Evolutionary conservation across 2,888 invertebrate species (phyloP), one percentile per base, ranked within the genome.

Genomic region (Pristionchus entomophagus): DNA sequence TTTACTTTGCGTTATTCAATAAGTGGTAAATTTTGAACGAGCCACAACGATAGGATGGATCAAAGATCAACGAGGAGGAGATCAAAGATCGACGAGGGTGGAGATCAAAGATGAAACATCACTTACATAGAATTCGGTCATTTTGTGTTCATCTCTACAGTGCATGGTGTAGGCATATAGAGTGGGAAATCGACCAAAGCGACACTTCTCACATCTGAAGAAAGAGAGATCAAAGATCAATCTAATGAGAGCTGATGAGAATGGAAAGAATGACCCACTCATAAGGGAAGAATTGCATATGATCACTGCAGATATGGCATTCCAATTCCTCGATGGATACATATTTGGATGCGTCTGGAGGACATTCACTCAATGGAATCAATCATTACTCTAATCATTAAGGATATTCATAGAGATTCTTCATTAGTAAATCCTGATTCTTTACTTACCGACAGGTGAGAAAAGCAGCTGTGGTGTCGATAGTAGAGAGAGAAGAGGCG

Each of bases 131-230:
- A 91, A 91, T 26, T 91, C 91, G 6, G 35, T 51, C 10, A 90
- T 38, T 38, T 89, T 88, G 82, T 91, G 91, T 65, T 89, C 91
- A 17, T 85, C 86, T 38, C 85, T 53, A 35, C 86, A 90, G 77
- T 91, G 91, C 51, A 85, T 88, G 41, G 87, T 78, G 14, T 90
- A 86, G 6, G 91, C 88, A 51, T 85, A 91, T 84, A 91, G 91
- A 2, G 91, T 91, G n/a, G 91, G 91, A 49, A 91, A 91, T 81
- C 90, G 91, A 6, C 91, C 89, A 38, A 87, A 91, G 51, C 87
- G 87, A 86, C 91, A 91, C 77, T 88, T 89, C 80, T 91, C 91
- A 65, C 91, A 91, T 86, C 91, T 91, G 80, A 86, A 90, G 82
- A 59, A 35, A 41, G 82, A 59, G 41, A 41, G 38, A 41, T 51